Evolutionary conservation across 1,140 invertebrate species (phyloP).

Genomic region (Coelopa frigida): DNA sequence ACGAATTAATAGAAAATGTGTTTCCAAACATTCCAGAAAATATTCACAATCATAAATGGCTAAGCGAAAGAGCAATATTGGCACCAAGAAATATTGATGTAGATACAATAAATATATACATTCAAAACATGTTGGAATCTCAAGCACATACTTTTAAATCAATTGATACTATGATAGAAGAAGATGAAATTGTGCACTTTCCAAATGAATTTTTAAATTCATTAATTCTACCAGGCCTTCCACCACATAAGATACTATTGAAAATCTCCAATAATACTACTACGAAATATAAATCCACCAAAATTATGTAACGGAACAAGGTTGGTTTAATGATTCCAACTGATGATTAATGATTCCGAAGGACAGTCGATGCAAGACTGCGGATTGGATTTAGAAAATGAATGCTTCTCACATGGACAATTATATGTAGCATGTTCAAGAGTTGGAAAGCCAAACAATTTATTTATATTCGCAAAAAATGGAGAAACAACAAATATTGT

Average conservation of each 20-base stretch:
- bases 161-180: conserved; percentile 34
- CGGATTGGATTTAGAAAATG: conserved; percentile 36
- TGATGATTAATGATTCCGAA: conserved; percentile 54
- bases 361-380: conserved; percentile 44
- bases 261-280: conserved; percentile 39
- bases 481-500: conserved; percentile 38
- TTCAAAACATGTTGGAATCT: no score
- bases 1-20: no score
- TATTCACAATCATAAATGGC: no score
- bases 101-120: no score
- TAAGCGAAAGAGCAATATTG: no score
- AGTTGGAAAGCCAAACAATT: conserved; percentile 41
- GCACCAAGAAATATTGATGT: no score
- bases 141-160: conserved; percentile 43
- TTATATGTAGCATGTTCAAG: conserved; percentile 47
- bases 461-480: conserved; percentile 36
- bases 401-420: conserved; percentile 46
- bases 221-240: conserved; percentile 41
- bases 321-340: conserved; percentile 26
- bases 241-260: conserved; percentile 39
- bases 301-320: conserved; percentile 47
- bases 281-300: conserved; percentile 47
- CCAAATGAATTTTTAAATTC: conserved; percentile 45
- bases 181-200: conserved; percentile 41
- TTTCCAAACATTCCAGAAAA: no score